phyloP scores from a whole-genome alignment of 2,888 invertebrate species.

The Onthophagus sagittarius region DNA sequence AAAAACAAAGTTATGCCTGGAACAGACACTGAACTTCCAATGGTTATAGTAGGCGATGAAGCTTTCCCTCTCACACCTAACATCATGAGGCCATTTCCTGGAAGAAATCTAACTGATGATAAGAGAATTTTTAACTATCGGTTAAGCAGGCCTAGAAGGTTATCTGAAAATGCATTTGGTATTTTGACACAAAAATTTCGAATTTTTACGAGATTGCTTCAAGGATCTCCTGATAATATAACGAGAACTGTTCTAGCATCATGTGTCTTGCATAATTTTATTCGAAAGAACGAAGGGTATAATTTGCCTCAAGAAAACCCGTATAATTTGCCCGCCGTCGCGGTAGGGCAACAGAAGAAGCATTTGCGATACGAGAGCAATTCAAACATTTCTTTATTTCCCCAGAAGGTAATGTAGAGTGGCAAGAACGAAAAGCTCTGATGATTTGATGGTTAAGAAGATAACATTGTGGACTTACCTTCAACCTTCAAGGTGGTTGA shows the following conservation, averaged over 20 bases:
- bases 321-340: not conserved
- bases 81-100: slow-evolving; percentile 4
- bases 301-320: not conserved
- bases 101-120: not conserved
- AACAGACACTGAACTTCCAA: slow-evolving; percentile 11
- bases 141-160: slow-evolving; percentile 11
- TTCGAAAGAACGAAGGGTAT: slow-evolving; percentile 1
- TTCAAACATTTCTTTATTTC: no score
- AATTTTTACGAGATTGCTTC: slow-evolving; percentile 9
- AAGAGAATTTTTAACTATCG: slow-evolving; percentile 13
- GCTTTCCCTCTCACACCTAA: slow-evolving; percentile 3
- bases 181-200: slow-evolving; percentile 15
- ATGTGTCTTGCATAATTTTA: not conserved
- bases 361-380: no score
- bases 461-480: not conserved
- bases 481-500: not conserved
- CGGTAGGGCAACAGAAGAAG: no score
- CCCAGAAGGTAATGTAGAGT: no score
- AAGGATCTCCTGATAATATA: slow-evolving; percentile 1
- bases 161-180: slow-evolving; percentile 14
- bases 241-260: not conserved
- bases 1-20: not conserved
- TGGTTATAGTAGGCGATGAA: slow-evolving; percentile 13
- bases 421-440: not conserved
- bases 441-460: not conserved